phyloP scores from a whole-genome alignment of 2,888 invertebrate species.

The Tetragonisca angustula region DNA sequence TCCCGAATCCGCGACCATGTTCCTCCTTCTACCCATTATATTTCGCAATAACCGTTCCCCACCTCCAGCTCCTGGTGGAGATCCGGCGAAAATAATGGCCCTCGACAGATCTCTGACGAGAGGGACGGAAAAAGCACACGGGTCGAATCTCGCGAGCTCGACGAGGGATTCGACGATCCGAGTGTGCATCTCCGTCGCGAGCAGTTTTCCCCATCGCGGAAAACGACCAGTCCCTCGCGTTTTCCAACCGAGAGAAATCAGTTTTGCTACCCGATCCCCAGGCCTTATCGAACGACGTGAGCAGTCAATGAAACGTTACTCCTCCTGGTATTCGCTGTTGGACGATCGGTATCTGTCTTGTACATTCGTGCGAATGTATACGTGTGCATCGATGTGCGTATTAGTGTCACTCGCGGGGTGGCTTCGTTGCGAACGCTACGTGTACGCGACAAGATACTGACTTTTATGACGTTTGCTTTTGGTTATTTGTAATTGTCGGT shows the following conservation, averaged over 20 bases:
- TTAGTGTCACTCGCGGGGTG: not conserved
- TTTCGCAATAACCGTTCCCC: slow-evolving; percentile 27
- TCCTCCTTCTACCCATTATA: slow-evolving; percentile 33
- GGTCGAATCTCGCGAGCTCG: slow-evolving; percentile 12
- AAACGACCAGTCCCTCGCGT: slow-evolving; percentile 56
- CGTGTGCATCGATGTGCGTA: slow-evolving; percentile 5
- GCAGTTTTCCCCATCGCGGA: slow-evolving; percentile 50
- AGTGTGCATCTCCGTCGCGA: slow-evolving; percentile 44
- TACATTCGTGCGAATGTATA: not conserved
- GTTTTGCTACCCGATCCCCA: slow-evolving; percentile 39
- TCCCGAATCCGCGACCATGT: slow-evolving; percentile 18
- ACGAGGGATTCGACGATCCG: slow-evolving; percentile 11
- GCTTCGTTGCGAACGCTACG: slow-evolving; percentile 21
- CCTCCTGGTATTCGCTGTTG: not conserved
- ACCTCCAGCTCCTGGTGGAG: too few relatives aligned
- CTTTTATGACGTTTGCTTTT: not conserved
- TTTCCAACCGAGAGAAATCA: slow-evolving; percentile 62
- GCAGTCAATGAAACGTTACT: not conserved
- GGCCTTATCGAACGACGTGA: slow-evolving; percentile 49
- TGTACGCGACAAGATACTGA: slow-evolving; percentile 17
- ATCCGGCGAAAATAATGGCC: slow-evolving; percentile 39
- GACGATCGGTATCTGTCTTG: not conserved
- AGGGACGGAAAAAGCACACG: not conserved
- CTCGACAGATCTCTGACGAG: not conserved
- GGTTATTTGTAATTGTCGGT: not conserved